Conservation (phyloP, 2,888 invertebrate genomes). For the Protonemura montana region DNA sequence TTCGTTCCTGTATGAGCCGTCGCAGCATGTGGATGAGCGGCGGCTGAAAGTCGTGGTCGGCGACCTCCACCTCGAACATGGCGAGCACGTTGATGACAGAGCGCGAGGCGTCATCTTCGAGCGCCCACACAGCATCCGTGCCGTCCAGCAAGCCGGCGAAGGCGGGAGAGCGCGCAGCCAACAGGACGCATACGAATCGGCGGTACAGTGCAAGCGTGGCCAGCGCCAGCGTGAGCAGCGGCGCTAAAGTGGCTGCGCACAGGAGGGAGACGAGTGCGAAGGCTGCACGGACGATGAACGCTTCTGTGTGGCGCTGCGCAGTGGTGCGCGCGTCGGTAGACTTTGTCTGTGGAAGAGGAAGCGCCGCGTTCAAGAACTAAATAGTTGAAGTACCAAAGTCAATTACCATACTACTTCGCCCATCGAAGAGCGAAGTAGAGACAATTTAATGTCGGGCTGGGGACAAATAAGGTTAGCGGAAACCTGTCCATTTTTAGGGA, state of each 20-base stretch:
- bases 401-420: no score
- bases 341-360: not conserved
- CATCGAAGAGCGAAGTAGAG: no score
- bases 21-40: constrained; percentile 51
- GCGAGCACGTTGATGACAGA: constrained; percentile 63
- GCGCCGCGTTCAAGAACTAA: no score
- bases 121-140: constrained; percentile 64
- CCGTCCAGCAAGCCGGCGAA: constrained; percentile 63
- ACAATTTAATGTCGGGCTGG: no score
- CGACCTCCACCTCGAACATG: constrained; percentile 58
- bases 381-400: no score
- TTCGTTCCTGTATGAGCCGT: constrained; percentile 47
- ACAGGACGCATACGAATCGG: constrained; percentile 13
- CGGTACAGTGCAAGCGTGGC: constrained; percentile 38
- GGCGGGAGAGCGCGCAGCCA: constrained; percentile 46
- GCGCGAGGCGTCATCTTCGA: constrained; percentile 61
- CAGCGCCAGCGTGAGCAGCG: constrained; percentile 32
- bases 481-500: no score
- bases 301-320: constrained; percentile 30
- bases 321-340: not conserved
- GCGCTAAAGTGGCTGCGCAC: constrained; percentile 21
- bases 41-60: constrained; percentile 48
- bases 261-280: constrained; percentile 43
- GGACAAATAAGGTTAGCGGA: no score
- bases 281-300: constrained; percentile 34